Evolutionary conservation across 2,888 invertebrate species (phyloP).

Genomic region (Elysia crispata): DNA sequence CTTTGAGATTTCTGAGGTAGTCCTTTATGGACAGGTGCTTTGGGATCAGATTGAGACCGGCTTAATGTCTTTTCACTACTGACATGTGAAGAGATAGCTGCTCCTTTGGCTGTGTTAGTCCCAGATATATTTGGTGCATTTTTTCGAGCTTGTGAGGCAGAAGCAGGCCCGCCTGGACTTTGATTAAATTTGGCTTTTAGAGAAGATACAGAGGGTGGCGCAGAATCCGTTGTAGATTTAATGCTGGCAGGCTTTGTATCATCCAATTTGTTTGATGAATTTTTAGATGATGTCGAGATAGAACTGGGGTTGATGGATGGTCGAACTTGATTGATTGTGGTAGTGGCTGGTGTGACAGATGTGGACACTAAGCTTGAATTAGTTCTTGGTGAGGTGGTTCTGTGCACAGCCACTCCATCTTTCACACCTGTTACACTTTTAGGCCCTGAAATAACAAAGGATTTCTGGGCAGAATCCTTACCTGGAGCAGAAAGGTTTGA

Average conservation of each 20-base stretch:
- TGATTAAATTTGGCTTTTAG: no score
- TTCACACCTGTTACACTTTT: background rate
- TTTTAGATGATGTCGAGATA: no score
- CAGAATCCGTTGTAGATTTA: background rate
- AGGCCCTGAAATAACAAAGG: background rate
- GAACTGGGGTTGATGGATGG: no score
- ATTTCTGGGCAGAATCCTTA: no score
- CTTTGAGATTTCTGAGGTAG: no score
- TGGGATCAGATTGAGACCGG: background rate
- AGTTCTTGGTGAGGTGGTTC: no score
- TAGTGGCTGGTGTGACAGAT: no score
- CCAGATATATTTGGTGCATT: background rate
- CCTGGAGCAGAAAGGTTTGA: no score
- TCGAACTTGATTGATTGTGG: no score
- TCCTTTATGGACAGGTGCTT: no score
- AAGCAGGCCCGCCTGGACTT: background rate
- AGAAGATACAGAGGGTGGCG: slow-evolving; percentile 9
- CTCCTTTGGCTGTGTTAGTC: background rate
- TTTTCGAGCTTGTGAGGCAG: background rate
- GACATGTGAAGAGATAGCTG: background rate
- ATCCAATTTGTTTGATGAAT: no score
- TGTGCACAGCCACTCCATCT: background rate
- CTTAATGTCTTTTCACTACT: background rate
- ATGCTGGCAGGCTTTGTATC: background rate
- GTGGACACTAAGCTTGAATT: no score